Percentiles rank a stretch among this genome's conserved stretches.
These are phyloP conservation scores for Alentia gelatinosa DNA, from an alignment of 2,888 invertebrate species.

Conservation along the genomic window DNA sequence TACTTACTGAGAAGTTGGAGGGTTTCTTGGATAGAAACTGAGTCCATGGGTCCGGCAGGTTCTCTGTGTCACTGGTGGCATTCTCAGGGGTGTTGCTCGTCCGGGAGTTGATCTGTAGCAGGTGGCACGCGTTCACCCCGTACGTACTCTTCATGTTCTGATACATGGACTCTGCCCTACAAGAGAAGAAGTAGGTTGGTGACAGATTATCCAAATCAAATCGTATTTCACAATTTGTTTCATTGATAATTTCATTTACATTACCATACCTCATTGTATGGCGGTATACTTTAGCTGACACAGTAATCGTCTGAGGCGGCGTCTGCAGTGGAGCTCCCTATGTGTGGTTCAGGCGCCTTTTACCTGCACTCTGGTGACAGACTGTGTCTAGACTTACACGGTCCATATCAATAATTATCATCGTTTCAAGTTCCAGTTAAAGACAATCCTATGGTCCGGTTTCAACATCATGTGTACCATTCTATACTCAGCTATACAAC, in stretches of 20 bases:
- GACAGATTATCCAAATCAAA: not conserved
- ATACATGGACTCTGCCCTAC: slow-evolving; percentile 90
- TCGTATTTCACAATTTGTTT: not conserved
- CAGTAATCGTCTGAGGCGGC: too few species aligned
- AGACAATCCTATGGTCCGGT: too few species aligned
- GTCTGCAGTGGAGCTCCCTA: too few species aligned
- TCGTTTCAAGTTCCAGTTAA: too few species aligned
- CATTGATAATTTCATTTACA: not conserved
- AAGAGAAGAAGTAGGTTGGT: not conserved
- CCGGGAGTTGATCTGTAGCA: slow-evolving; percentile 92
- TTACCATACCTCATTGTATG: too few species aligned
- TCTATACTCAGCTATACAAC: too few species aligned
- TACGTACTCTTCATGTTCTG: slow-evolving; percentile 92
- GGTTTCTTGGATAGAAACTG: slow-evolving; percentile 84
- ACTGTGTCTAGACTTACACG: too few species aligned
- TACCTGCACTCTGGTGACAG: too few species aligned
- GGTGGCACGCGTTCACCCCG: slow-evolving; percentile 92
- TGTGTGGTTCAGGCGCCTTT: too few species aligned
- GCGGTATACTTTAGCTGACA: too few species aligned
- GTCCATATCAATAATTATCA: too few species aligned
- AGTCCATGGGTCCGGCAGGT: slow-evolving; percentile 91
- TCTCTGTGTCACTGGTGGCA: slow-evolving; percentile 68
- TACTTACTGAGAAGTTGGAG: not conserved
- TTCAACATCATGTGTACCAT: too few species aligned
- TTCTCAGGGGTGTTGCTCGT: slow-evolving; percentile 71